phyloP scores from a whole-genome alignment of 2,113 vertebrate genomes.

The Hydropotes inermis region DNA sequence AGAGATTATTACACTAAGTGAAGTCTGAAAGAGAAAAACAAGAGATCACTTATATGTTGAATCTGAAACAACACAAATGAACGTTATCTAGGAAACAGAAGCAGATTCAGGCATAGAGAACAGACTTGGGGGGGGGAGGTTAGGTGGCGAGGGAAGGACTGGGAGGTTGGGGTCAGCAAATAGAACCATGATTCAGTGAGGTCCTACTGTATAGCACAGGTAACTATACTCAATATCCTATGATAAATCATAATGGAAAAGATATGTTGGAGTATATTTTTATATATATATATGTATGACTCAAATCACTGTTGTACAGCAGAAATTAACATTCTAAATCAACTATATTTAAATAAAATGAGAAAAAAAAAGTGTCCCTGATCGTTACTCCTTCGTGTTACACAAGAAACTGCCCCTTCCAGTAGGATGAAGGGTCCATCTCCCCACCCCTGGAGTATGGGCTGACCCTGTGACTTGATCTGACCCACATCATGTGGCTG shows the following conservation, averaged over 20 bases:
- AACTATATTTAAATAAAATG: background rate
- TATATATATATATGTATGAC: rapidly evolving
- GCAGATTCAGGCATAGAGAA: background rate
- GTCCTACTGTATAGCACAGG: background rate
- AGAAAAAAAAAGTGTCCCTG: background rate
- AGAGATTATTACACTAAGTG: background rate
- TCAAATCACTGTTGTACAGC: background rate
- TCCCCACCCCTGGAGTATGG: background rate
- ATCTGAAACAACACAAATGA: background rate
- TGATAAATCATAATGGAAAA: background rate
- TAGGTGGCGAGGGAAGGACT: background rate
- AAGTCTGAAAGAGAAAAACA: background rate
- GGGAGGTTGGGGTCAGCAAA: background rate
- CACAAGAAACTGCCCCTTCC: background rate
- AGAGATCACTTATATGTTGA: background rate
- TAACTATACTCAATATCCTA: background rate
- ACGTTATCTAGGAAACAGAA: background rate
- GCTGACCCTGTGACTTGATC: too few species aligned
- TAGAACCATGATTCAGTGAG: background rate
- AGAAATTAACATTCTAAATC: background rate
- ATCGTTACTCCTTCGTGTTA: background rate
- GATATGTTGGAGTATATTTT: rapidly evolving
- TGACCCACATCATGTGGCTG: too few species aligned
- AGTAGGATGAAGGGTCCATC: background rate
- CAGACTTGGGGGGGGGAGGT: background rate